Evolutionary conservation across 1,140 invertebrate genomes (phyloP), one percentile per base, ranked within the genome.

Genomic region (Sipha flava): DNA sequence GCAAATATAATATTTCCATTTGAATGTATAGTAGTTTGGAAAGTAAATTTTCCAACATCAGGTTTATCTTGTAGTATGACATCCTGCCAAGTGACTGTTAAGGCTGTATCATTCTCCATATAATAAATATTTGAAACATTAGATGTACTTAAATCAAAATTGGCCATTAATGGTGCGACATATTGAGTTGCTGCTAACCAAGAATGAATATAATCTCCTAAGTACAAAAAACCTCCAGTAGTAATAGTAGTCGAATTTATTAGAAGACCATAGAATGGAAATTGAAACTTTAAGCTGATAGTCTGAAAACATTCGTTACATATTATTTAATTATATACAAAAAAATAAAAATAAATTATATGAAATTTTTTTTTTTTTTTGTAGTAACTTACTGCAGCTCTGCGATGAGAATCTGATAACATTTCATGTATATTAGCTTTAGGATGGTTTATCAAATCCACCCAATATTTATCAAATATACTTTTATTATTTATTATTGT

Each of bases 111-210:
- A 86, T 95, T 95, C 85, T 96, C 94, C 21, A 89, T 87, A 84
- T 95, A 94, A 82, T 92, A 92, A 47, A 99, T 92, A 81, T 88
- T 89, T 47, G 96, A 97, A 80, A 92, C 88, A 57, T 92, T 89
- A 7, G 89, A 91, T 47, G 94, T 83, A 54, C 91, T 92, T 0
- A 95, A 95, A 86, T 99, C 97, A 85, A 99, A 99, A 88, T 99
- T 99, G 9, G 96, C 97, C 98, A 99, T 99, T n/a, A 99, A 86
- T 0, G 98, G 97, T 7, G 97, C 97, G 81, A 99, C 97, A 86
- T 98, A 98, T 87, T 99, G 98, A 0, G 97, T 99, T 21, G 97
- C 96, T 0, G 97, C 97, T 64, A 99, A 87, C 96, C 97, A 99
- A 59, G 92, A 93, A 86, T 99, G 97, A 2, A 98, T 92, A 85